Base-by-base conservation (phyloP, 1,140 invertebrate species). In the Scaptomyza hsui region DNA sequence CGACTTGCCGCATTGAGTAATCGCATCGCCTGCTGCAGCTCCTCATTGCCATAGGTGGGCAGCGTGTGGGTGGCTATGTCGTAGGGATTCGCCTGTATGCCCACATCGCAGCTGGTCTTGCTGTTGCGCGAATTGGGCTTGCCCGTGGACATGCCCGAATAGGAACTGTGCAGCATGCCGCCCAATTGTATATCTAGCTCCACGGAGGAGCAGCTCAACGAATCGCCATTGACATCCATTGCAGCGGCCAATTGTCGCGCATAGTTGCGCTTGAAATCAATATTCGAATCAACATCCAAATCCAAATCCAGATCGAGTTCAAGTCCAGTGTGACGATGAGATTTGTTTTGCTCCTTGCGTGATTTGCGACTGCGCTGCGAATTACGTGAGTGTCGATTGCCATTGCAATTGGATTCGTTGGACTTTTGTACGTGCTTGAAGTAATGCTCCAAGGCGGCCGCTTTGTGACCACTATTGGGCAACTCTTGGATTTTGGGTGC, bases 41-140 rank as follows among this genome's bases (percentile, higher is more conserved):
- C 90, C n/a, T 86, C 89, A 10, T 89, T 85, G 6, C 73, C 89
- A 59, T 77, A 90, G 29, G 74, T 67, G 21, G 64, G 59, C 4
- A 93, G 89, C 1, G 93, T 94, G 72, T 94, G 93, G 10, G 93
- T 94, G 2, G 93, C 92, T 29, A 94, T 94, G 85, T 94, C 94
- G 64, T 93, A 92, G 0, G 93, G 94, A 82, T 93, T 94, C 0
- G 93, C 92, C 71, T 94, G 94, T 12, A 93, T 93, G 51, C 93
- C 93, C 16, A 93, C 92, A 68, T 93, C 93, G 49, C 92, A 90
- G 57, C 92, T 92, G 21, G 81, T 91, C 67, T 92, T 92, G 68
- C 91, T 92, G 41, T 90, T 91, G 1, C 93, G 92, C 2, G 90
- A 91, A 55, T 93, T 92, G 52, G 93, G 92, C 45, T 93, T 92